These are phyloP conservation scores for Heliangelus exortis DNA, from an alignment of 2,797 vertebrate genomes.

Conservation along the genomic window DNA sequence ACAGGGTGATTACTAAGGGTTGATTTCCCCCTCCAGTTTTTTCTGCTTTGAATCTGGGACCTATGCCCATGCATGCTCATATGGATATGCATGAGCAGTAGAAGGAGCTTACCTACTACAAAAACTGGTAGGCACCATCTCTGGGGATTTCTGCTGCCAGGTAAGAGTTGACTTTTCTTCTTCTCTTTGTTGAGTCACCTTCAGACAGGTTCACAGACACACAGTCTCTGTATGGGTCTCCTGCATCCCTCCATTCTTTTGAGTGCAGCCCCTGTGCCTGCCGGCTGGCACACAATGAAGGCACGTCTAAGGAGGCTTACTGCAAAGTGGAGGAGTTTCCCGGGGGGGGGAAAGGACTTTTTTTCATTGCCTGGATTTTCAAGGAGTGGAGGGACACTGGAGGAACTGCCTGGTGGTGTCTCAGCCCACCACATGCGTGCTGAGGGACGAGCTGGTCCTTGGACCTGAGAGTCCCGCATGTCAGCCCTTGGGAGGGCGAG, in stretches of 20 bases:
- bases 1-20: background rate
- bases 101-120: background rate
- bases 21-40: background rate
- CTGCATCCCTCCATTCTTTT: background rate
- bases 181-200: background rate
- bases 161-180: conserved; percentile 70
- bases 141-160: conserved; percentile 58
- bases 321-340: background rate
- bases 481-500: background rate
- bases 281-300: background rate
- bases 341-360: background rate
- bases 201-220: background rate
- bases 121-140: background rate
- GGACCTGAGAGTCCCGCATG: background rate
- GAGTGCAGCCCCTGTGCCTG: background rate
- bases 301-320: conserved; percentile 35
- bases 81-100: background rate
- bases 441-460: background rate
- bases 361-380: background rate
- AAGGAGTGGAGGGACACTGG: background rate
- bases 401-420: background rate
- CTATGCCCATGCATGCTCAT: background rate
- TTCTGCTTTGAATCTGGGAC: background rate
- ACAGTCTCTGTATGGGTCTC: background rate
- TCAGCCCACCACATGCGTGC: background rate